Evolutionary conservation across 2,888 invertebrate species (phyloP), one percentile per base, ranked within the genome.

Genomic region (Eudasyphora cyanicolor): DNA sequence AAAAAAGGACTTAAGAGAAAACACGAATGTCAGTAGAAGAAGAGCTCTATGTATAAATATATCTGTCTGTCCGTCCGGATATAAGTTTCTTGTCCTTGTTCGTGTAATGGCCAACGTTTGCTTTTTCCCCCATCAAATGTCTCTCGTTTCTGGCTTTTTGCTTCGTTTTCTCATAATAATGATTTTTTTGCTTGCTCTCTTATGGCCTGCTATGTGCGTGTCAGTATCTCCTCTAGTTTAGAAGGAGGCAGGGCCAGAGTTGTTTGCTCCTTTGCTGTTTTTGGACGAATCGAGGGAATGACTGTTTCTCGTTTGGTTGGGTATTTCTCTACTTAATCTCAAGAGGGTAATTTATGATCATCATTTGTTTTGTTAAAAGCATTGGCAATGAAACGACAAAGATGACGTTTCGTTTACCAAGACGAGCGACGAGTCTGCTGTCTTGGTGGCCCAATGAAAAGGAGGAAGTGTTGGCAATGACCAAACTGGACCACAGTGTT

Each of bases 331-430:
- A 87, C 76, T 86, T 89, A 90, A 90, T 90, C 89, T 89, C 90
- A 86, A 90, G 90, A 90, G 90, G 88, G 88, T 90, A 90, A 90
- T 90, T 90, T 90, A 90, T 90, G 89, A 90, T 90, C 89, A 90
- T 90, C 89, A 90, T 90, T 90, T 89, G 89, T 90, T 89, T 89
- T 88, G 89, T 89, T 90, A 89, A 90, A 89, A 87, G 85, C 85
- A 86, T 85, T 85, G 79, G 76, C 82, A 85, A 81, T 76, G 76
- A 77, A 76, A 79, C 45, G 60, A n/a, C n/a, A n/a, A n/a, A n/a
- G n/a, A 77, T 75, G 62, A 62, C 67, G 62, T 76, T 74, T n/a
- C n/a, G n/a, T n/a, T n/a, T n/a, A n/a, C n/a, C 77, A 78, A 42
- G 70, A 78, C 29, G 64, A 76, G 42, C 17, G 45, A 32, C 35